These are phyloP conservation scores for Upupa epops DNA, from an alignment of 2,113 vertebrate genomes.

Conservation along the genomic window DNA sequence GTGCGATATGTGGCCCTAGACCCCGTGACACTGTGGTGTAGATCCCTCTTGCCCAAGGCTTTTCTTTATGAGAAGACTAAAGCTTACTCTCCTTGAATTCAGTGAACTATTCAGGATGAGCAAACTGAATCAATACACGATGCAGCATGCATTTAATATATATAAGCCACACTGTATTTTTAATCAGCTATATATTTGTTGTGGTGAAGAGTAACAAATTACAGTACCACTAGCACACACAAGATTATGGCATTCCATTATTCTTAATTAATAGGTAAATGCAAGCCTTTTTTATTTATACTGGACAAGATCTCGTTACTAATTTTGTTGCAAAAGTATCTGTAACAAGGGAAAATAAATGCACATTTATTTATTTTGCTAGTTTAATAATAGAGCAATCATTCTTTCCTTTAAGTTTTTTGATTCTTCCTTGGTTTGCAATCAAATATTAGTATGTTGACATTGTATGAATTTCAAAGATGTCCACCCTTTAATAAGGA, in stretches of 20 bases:
- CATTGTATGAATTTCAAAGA: slow-evolving; percentile 39
- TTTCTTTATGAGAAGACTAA: neutral
- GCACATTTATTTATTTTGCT: slow-evolving; percentile 62
- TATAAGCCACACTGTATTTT: slow-evolving; percentile 60
- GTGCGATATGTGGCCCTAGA: neutral
- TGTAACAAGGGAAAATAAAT: slow-evolving; percentile 60
- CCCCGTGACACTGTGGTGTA: neutral
- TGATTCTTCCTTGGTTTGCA: slow-evolving; percentile 1
- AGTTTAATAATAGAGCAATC: slow-evolving; percentile 63
- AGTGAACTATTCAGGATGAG: neutral
- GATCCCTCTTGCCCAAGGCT: neutral
- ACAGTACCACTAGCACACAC: slow-evolving; percentile 59
- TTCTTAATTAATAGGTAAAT: slow-evolving; percentile 79
- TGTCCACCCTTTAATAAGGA: neutral
- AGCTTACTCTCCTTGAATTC: neutral
- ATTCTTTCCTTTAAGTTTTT: slow-evolving; percentile 55
- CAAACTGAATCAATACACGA: slow-evolving; percentile 39
- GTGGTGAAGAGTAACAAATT: slow-evolving; percentile 71
- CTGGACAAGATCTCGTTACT: slow-evolving; percentile 55
- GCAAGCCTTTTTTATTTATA: slow-evolving; percentile 71
- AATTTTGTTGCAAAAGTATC: slow-evolving; percentile 72
- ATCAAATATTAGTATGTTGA: slow-evolving; percentile 34
- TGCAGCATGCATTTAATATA: slow-evolving; percentile 27
- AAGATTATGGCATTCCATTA: slow-evolving; percentile 77
- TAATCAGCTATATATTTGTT: slow-evolving; percentile 71